Base-by-base conservation (phyloP, 2,888 invertebrate genomes). In the Drosophila hamatofila region DNA sequence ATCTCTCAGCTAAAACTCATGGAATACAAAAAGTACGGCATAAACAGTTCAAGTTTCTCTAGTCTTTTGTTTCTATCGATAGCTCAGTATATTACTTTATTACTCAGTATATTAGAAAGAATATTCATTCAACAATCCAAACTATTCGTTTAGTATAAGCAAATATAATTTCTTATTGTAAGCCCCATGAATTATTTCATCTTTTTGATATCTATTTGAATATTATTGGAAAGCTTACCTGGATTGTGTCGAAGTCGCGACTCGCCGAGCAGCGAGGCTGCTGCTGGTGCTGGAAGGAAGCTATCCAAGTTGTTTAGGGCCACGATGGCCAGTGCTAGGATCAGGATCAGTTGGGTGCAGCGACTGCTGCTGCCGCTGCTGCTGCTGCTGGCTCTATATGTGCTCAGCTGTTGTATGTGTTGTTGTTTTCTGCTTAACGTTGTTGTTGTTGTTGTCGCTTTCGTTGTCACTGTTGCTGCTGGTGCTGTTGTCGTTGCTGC, bases 261-360 rank as follows among this genome's bases (percentile, higher is more conserved):
- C 64, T 90, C 91, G 62, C 80, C 74, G 59, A 77, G 72, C 33
- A 78, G 80, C 57, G 83, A 75, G 64, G 89, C 89, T 44, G 83
- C 64, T 66, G 87, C 81, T 72, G 81, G 72, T 56, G 80, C 70
- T 66, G 56, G 56, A 9, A 90, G 76, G 71, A 89, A 83, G 65
- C 81, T 86, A 71, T 86, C 90, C 62, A 92, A 75, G 80, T 92
- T 90, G 78, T 88, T 91, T 66, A 91, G 83, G 74, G 85, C 84
- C 75, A 91, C 82, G 63, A 91, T 77, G 84, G 88, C 86, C 79
- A 91, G 63, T 54, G 92, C 44, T 35, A 84, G 70, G 49, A 72
- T 60, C 63, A 76, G 63, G 88, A 88, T 90, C 81, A 89, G 64
- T 79, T 90, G 83, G 14, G 52, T 35, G 66, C 76, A 69, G 54